Evolutionary conservation across 37 sponge, comb jelly and placozoan species (phyloP).

Genomic region (Aphrocallistes beatrix): DNA sequence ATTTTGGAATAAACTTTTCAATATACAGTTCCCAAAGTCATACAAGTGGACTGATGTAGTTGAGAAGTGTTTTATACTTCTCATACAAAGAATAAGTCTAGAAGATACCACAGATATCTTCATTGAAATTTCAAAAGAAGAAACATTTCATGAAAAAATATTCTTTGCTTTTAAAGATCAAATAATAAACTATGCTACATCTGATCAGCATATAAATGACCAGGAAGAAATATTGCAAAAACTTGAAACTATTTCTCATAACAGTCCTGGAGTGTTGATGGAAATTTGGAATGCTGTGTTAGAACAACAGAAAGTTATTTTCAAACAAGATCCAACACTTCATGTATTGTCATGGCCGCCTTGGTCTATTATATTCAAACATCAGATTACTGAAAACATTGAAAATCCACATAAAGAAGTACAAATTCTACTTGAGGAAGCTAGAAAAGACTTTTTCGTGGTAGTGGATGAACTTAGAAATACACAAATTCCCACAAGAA

Average conservation of each 20-base stretch:
- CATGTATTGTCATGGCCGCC: not conserved
- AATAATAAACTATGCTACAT: not conserved
- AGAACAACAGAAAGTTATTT: not conserved
- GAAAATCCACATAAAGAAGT: too few relatives aligned
- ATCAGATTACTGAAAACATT: too few relatives aligned
- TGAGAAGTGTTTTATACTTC: not conserved
- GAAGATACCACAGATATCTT: not conserved
- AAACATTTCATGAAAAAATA: not conserved
- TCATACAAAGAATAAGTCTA: not conserved
- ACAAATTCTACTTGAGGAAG: too few relatives aligned
- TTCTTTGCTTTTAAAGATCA: not conserved
- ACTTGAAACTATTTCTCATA: not conserved
- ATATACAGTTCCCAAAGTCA: not conserved
- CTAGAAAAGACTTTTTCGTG: too few relatives aligned
- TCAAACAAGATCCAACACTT: not conserved
- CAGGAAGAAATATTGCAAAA: not conserved
- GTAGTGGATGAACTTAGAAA: too few relatives aligned
- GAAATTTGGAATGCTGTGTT: not conserved
- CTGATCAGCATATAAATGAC: not conserved
- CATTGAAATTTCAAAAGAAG: not conserved
- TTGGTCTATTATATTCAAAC: not conserved
- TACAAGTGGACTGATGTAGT: not conserved
- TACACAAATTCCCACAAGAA: too few relatives aligned
- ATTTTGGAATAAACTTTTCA: not conserved
- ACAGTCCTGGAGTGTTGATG: not conserved